Evolutionary conservation across 2,797 vertebrate species (phyloP), one percentile per base, ranked within the genome.

Genomic region (Anguilla anguilla): DNA sequence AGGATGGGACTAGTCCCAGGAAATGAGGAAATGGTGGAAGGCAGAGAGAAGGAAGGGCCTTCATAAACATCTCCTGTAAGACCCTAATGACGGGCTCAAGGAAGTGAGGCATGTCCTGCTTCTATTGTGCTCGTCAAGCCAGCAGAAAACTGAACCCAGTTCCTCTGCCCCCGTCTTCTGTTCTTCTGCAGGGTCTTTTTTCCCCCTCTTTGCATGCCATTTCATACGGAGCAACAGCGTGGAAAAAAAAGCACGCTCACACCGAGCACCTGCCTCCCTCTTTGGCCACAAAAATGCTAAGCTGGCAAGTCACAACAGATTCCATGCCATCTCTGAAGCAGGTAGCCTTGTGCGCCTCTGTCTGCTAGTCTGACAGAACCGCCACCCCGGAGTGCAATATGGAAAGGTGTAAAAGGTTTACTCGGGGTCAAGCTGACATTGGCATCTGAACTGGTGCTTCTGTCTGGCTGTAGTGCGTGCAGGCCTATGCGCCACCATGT

Each of bases 61-160:
- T 92, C 93, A 94, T 93, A 90, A 93, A 93, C 94, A 91, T 92
- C 93, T 94, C 87, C 85, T 87, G 91, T 85, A 93, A 92, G 91
- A 91, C 92, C 91, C 88, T 90, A 93, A 89, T 86, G 92, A 94
- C 90, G 59, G 13, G 92, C 91, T 91, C 91, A 91, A 96, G 96
- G 96, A 96, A 97, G 94, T 96, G 95, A 96, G 94, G 92, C 94
- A 95, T 64, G 92, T 96, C 96, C 96, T 96, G 96, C 94, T 93
- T 93, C 93, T 95, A 91, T 95, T 96, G 94, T 96, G 92, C 93
- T 94, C 95, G 94, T 94, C 77, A 90, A 94, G 94, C 94, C 90
- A 91, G n/a, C 67, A 69, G 53, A 85, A 67, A 91, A 91, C 90
- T 92, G 92, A 87, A 92, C 91, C 92, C 77, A 91, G 57, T 93